Percentiles rank a stretch among this genome's conserved stretches.
phyloP scores from a whole-genome alignment of 1,140 invertebrate species.

The Saccostrea echinata region DNA sequence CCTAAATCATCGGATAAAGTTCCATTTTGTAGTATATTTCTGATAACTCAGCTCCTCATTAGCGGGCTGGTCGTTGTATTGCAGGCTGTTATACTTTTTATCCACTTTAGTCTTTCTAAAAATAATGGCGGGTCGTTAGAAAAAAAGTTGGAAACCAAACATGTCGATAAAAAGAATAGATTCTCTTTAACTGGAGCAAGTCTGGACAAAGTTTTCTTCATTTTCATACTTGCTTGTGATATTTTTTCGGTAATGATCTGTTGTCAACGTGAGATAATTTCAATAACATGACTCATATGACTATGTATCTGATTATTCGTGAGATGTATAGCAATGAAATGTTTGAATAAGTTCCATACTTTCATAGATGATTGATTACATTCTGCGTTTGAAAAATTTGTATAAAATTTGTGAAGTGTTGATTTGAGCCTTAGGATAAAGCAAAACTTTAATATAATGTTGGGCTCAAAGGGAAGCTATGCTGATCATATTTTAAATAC shows the following conservation, averaged over 20 bases:
- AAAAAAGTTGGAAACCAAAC: background rate
- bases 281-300: too few relatives aligned
- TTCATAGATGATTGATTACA: too few relatives aligned
- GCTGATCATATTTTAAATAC: too few relatives aligned
- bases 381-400: too few relatives aligned
- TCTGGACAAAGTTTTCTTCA: background rate
- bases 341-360: too few relatives aligned
- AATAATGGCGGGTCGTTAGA: background rate
- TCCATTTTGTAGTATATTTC: background rate
- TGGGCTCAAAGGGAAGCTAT: too few relatives aligned
- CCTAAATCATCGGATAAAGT: conserved; percentile 51
- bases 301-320: too few relatives aligned
- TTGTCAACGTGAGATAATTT: background rate
- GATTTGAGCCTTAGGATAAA: too few relatives aligned
- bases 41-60: background rate
- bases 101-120: background rate
- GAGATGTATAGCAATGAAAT: too few relatives aligned
- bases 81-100: background rate
- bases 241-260: background rate
- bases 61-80: background rate
- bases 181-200: background rate
- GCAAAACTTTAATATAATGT: too few relatives aligned
- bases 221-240: background rate
- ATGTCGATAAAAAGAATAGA: background rate
- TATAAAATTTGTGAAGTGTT: too few relatives aligned